These are phyloP conservation scores for Nycteola revayana DNA, from an alignment of 2,888 invertebrate genomes.

Conservation along the genomic window DNA sequence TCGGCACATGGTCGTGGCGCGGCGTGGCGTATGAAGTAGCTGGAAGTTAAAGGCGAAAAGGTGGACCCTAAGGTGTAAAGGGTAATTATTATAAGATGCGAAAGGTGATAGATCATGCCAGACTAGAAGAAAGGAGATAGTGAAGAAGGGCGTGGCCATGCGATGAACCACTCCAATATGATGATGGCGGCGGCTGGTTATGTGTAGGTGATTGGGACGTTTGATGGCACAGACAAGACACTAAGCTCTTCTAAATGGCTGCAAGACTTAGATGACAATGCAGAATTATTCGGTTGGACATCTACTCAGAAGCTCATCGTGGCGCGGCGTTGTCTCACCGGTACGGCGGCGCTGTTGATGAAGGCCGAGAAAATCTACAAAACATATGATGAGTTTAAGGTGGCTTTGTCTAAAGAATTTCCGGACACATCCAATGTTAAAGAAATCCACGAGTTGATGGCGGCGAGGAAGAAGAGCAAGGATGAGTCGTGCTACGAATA, in stretches of 20 bases:
- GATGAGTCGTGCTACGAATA: constrained; percentile 18
- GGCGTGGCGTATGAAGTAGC: not conserved
- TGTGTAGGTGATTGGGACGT: not conserved
- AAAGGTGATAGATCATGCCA: no score
- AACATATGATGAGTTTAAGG: constrained; percentile 8
- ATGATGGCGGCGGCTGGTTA: not conserved
- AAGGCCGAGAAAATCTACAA: no score
- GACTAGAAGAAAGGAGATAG: no score
- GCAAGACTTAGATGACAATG: constrained; percentile 4
- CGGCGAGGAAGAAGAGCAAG: constrained; percentile 4
- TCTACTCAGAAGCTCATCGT: constrained; percentile 11
- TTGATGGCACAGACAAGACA: constrained; percentile 6
- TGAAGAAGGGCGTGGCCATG: no score
- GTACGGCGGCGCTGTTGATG: constrained; percentile 11
- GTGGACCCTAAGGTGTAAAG: not conserved
- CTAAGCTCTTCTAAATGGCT: constrained; percentile 2
- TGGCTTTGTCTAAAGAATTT: constrained; percentile 2
- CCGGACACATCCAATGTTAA: constrained; percentile 7
- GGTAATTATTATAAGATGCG: not conserved
- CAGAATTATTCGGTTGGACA: constrained; percentile 11
- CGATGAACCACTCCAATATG: no score
- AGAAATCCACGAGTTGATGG: constrained; percentile 11
- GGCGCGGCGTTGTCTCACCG: constrained; percentile 10
- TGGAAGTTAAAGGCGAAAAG: not conserved
- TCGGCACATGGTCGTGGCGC: not conserved